These are phyloP conservation scores for Psococerastis gibbosa DNA, from an alignment of 2,888 invertebrate species.

Conservation along the genomic window DNA sequence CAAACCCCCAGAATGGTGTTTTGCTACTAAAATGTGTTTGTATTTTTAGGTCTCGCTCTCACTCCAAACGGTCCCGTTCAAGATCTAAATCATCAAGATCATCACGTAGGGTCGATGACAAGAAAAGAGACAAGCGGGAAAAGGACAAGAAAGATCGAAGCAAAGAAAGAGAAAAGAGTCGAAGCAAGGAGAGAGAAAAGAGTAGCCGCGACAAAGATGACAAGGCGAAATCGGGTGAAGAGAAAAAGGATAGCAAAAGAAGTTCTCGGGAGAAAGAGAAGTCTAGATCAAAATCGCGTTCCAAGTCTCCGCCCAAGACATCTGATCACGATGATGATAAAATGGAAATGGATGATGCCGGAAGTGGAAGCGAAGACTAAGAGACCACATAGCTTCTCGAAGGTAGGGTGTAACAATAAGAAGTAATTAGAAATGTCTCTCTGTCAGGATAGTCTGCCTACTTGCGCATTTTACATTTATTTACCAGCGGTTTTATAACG, in stretches of 20 bases:
- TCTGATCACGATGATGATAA: background rate
- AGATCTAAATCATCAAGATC: constrained; percentile 15
- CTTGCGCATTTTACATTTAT: too few relatives aligned
- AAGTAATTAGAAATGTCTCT: too few relatives aligned
- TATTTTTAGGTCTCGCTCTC: constrained; percentile 23
- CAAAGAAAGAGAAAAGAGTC: constrained; percentile 13
- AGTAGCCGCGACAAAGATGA: constrained; percentile 16
- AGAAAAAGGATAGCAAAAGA: constrained; percentile 11
- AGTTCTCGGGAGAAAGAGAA: background rate
- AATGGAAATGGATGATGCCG: background rate
- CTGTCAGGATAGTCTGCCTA: too few relatives aligned
- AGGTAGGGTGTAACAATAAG: too few relatives aligned
- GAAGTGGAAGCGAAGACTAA: background rate
- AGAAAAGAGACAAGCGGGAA: constrained; percentile 13
- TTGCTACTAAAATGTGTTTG: too few relatives aligned
- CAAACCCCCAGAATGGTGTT: too few relatives aligned
- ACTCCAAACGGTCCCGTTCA: constrained; percentile 27
- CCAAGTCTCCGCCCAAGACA: background rate
- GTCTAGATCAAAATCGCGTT: background rate
- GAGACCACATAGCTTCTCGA: too few relatives aligned
- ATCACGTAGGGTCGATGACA: constrained; percentile 15
- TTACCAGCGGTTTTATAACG: too few relatives aligned
- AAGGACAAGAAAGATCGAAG: constrained; percentile 13
- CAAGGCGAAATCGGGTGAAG: constrained; percentile 15
- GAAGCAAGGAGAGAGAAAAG: constrained; percentile 15